Percentiles rank a stretch among this genome's conserved stretches.
Conservation (phyloP, 30 jellyfish, hydroid and myxozoan species). For the Turritopsis rubra region DNA sequence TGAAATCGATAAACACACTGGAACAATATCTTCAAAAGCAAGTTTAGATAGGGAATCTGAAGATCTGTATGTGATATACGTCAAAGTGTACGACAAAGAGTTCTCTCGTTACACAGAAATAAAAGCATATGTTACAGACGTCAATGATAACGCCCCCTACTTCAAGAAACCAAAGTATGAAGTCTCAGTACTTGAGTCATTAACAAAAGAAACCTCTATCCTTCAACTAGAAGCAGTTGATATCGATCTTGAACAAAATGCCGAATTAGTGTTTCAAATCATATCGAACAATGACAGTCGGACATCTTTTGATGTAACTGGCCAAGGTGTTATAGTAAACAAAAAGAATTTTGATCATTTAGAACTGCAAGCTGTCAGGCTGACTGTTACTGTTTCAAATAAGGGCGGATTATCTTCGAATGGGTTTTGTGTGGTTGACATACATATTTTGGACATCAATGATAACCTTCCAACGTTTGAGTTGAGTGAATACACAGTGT, state of each 20-base stretch:
- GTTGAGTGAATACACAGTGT: not conserved
- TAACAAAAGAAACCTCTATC: not conserved
- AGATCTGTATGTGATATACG: constrained; percentile 47
- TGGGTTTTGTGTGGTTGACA: not conserved
- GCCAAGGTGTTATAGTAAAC: not conserved
- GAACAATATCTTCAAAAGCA: constrained; percentile 31
- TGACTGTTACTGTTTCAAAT: not conserved
- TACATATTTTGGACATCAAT: not conserved
- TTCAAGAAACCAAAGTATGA: not conserved
- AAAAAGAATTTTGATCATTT: not conserved
- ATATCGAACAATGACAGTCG: not conserved
- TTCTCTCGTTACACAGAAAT: constrained; percentile 13
- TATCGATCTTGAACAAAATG: not conserved
- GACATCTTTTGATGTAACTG: not conserved
- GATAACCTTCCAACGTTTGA: not conserved
- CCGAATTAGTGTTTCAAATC: not conserved
- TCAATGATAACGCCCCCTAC: not conserved
- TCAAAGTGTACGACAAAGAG: constrained; percentile 41
- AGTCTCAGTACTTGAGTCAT: not conserved
- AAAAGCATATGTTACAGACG: constrained; percentile 35
- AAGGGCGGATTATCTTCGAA: not conserved
- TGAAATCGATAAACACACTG: constrained; percentile 45
- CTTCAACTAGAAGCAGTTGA: not conserved
- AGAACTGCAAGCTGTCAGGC: not conserved
- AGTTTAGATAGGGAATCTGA: constrained; percentile 63